Evolutionary conservation across 1,140 invertebrate species (phyloP), one percentile per base, ranked within the genome.

Genomic region (Acyrthosiphon pisum): DNA sequence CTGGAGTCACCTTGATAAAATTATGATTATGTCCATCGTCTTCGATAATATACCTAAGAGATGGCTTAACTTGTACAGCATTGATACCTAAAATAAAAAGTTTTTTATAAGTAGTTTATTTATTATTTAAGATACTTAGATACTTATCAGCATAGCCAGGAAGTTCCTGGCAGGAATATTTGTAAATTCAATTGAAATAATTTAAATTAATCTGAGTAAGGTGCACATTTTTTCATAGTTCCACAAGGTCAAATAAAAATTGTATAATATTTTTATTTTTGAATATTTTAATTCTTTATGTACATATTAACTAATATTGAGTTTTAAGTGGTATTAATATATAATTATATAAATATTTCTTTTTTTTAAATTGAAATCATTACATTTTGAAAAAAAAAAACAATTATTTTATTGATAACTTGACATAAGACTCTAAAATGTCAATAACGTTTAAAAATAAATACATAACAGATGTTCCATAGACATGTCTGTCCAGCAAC

Each of bases 1-100:
- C 91, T 41, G 91, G 91, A 84, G 91, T 93, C 20, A 93, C 91
- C 56, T 93, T 93, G 35, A 93, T 83, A 83, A 86, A 93, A 56
- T 93, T 93, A 53, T 86, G 48, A 41, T 93, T 18, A 41, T 93
- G 91, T 8, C 14, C 81, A 26, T 93, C 81, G 18, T 93, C 91
- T 56, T 93, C 91, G 1, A 93, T 53, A 11, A 86, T 44, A 41
- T 93, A 44, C 18, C 91, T 84, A 11, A 93, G 35, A 56, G 91
- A 93, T 83, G 91, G 81, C 86, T 93, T 93, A 1, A 37, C 30
- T 93, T 41, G 48, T 6, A 44, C 44, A 37, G n/a, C 6, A 23
- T 48, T 81, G 23, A 22, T 9, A 48, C 1, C 90, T 92, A 50
- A 83, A 92, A 91, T 35, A 91, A 91, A 76, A 91, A 81, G 1